A percentile compares a stretch with the other conserved stretches of the same genome.
These are phyloP conservation scores for Parauchenoglanis ngamensis DNA, from an alignment of 2,797 vertebrate genomes.

Conservation along the genomic window DNA sequence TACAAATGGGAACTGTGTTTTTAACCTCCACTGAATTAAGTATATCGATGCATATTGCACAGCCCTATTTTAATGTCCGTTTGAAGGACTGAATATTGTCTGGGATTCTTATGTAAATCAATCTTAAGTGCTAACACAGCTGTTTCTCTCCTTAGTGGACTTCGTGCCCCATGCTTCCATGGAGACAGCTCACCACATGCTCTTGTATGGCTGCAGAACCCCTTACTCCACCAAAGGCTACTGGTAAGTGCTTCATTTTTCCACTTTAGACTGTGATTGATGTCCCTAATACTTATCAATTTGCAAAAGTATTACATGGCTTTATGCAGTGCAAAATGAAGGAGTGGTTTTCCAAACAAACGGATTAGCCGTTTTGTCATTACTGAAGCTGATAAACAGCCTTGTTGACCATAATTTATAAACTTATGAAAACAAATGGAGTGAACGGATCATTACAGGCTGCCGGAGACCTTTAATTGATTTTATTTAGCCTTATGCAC, in stretches of 20 bases:
- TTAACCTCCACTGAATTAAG: neutral
- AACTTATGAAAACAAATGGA: slow-evolving; percentile 34
- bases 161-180: slow-evolving; percentile 93
- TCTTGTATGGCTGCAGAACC: slow-evolving; percentile 90
- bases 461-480: slow-evolving; percentile 28
- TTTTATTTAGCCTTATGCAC: slow-evolving; percentile 18
- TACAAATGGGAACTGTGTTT: neutral
- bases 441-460: slow-evolving; percentile 26
- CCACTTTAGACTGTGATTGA: neutral
- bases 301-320: neutral
- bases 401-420: slow-evolving; percentile 33
- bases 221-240: slow-evolving; percentile 83
- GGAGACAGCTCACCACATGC: slow-evolving; percentile 96
- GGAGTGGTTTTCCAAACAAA: neutral
- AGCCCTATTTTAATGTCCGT: too few species aligned
- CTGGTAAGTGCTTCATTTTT: slow-evolving; percentile 78
- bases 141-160: slow-evolving; percentile 83
- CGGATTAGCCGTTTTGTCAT: slow-evolving; percentile 11
- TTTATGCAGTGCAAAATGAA: slow-evolving; percentile 8
- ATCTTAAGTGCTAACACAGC: neutral
- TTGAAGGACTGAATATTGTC: neutral
- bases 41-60: neutral
- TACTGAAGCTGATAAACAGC: slow-evolving; percentile 16
- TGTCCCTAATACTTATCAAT: neutral
- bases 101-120: neutral